Base-by-base conservation (phyloP, 2,113 vertebrate genomes). In the Siniperca knerii region DNA sequence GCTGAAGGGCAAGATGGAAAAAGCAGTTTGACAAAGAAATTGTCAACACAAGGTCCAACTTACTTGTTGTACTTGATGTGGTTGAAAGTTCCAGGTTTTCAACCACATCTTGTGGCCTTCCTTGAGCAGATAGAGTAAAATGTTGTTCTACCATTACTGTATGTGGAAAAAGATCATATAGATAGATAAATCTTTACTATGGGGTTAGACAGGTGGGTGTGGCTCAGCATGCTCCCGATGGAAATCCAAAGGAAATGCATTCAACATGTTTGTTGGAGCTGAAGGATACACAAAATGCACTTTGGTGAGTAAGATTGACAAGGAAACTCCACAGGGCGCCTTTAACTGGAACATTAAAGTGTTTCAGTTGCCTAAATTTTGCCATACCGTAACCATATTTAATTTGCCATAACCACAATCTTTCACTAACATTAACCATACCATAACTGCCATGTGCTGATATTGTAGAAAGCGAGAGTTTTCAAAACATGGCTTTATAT, bases 1-100 rank as follows among this genome's bases (percentile, higher is more conserved):
- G 48, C 70, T 84, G 72, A 52, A 75, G 72, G 66, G 44, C 55
- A 69, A 80, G 37, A 29, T 79, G n/a, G 48, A 40, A 52, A 72
- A 67, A 61, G 18, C 25, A 21, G 15, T 33, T 40, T 54, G 20
- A 18, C 6, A 16, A 68, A 66, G 40, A 12, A 21, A 44, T 16
- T 4, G 40, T 13, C 16, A 29, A 35, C 15, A 54, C 10, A 72
- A 44, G 10, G 46, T 55, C 8, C 3, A 52, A 21, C 12, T n/a
- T 57, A 2, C 15, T 29, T 50, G 8, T 44, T 61, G 4, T 35
- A 21, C n/a, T 15, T 15, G 16, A 2, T 72, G 35, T 37, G 35
- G 5, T 37, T 37, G 35, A 37, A 37, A 37, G 4, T 6, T 37
- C 35, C 35, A 37, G 35, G 21, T 75, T 61, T 46, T 69, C 1